Evolutionary conservation across 1,140 invertebrate species (phyloP).

Genomic region (Panulirus ornatus): DNA sequence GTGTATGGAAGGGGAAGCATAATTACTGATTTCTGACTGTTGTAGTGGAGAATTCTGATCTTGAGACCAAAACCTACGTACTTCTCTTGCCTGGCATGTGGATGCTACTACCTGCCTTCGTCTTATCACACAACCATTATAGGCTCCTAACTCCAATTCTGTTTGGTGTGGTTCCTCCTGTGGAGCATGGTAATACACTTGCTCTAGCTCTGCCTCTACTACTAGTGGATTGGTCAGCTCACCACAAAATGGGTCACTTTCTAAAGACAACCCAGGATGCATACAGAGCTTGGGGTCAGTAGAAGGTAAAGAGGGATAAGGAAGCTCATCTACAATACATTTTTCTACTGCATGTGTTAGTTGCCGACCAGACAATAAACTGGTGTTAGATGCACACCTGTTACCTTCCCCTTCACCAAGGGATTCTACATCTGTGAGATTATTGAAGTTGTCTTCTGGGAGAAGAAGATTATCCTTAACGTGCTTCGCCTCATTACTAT

Average conservation of each 20-base stretch:
- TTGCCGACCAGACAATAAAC: slow-evolving; percentile 64
- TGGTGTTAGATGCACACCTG: slow-evolving; percentile 74
- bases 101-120: slow-evolving; percentile 63
- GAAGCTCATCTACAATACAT: slow-evolving; percentile 65
- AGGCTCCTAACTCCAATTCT: slow-evolving; percentile 57
- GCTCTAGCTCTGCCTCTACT: slow-evolving; percentile 67
- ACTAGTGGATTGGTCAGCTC: slow-evolving; percentile 65
- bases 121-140: slow-evolving; percentile 60
- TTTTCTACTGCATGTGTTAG: slow-evolving; percentile 68
- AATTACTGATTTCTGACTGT: slow-evolving; percentile 53
- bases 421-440: slow-evolving; percentile 74
- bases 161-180: slow-evolving; percentile 46
- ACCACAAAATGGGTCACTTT: slow-evolving; percentile 63
- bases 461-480: slow-evolving; percentile 74
- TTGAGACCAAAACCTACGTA: slow-evolving; percentile 61
- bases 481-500: slow-evolving; percentile 53
- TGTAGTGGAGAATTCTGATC: slow-evolving; percentile 58
- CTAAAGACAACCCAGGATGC: slow-evolving; percentile 67
- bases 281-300: slow-evolving; percentile 62
- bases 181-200: slow-evolving; percentile 63
- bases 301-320: slow-evolving; percentile 53
- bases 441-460: slow-evolving; percentile 67
- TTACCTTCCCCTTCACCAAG: slow-evolving; percentile 74
- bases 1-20: slow-evolving; percentile 26
- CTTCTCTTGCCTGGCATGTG: slow-evolving; percentile 58